Evolutionary conservation across 2,113 vertebrate genomes (phyloP).

Genomic region (Mungos mungo): DNA sequence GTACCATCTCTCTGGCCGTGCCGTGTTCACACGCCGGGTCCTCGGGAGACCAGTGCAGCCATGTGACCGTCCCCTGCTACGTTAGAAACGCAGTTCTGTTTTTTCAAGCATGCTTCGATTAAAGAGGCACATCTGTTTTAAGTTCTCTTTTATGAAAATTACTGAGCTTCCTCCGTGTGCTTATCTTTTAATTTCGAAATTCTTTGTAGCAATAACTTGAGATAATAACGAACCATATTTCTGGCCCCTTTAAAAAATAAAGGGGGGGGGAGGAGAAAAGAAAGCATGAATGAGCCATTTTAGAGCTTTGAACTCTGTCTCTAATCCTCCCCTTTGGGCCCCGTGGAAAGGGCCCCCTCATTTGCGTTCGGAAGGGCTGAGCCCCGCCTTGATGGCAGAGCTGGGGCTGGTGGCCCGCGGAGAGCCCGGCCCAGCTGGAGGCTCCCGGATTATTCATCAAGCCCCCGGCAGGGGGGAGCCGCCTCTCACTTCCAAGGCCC

Average conservation of each 20-base stretch:
- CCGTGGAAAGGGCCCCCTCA: constrained; percentile 85
- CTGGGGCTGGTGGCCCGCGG: constrained; percentile 84
- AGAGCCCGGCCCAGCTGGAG: constrained; percentile 87
- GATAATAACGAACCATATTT: constrained; percentile 87
- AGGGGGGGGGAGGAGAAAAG: neutral
- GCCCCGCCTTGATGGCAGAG: constrained; percentile 85
- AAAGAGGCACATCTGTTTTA: constrained; percentile 87
- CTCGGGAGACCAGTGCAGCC: constrained; percentile 75
- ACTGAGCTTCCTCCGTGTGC: constrained; percentile 81
- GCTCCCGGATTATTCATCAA: constrained; percentile 88
- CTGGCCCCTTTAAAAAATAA: constrained; percentile 81
- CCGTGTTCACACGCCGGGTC: neutral
- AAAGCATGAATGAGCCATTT: neutral
- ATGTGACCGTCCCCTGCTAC: constrained; percentile 78
- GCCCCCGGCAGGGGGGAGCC: constrained; percentile 88
- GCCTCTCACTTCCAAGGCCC: constrained; percentile 82
- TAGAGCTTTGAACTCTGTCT: constrained; percentile 84
- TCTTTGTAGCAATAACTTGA: constrained; percentile 87
- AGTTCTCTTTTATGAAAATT: constrained; percentile 86
- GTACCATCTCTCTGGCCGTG: neutral
- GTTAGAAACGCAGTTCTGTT: constrained; percentile 82
- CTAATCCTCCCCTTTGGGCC: constrained; percentile 76
- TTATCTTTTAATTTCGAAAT: constrained; percentile 88
- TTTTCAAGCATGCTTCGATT: constrained; percentile 82
- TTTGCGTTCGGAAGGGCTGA: constrained; percentile 87